Conservation (phyloP, 2,888 invertebrate species). For the Cerastis leucographa region DNA sequence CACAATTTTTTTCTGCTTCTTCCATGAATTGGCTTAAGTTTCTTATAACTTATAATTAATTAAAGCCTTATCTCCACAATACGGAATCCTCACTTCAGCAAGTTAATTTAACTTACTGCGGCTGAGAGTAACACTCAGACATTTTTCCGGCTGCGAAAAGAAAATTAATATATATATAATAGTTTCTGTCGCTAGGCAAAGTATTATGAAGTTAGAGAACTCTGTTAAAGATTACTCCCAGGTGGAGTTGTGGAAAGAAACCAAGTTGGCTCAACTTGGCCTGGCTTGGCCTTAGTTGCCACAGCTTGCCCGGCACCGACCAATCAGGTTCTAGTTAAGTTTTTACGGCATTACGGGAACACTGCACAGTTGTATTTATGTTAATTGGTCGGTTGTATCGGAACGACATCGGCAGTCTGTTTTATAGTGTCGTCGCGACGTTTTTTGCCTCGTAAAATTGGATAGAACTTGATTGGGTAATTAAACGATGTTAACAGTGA, state of each 20-base stretch:
- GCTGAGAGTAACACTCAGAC: slow-evolving; percentile 71
- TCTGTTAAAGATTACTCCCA: slow-evolving; percentile 79
- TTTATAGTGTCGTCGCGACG: slow-evolving; percentile 37
- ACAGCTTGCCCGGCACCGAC: slow-evolving; percentile 48
- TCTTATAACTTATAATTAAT: slow-evolving; percentile 37
- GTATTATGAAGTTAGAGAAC: slow-evolving; percentile 79
- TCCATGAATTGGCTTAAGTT: slow-evolving; percentile 6
- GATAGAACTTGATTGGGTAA: slow-evolving; percentile 39
- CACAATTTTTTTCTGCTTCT: neutral
- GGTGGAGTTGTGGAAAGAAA: slow-evolving; percentile 67
- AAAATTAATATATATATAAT: too few relatives aligned
- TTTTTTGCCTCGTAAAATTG: slow-evolving; percentile 49
- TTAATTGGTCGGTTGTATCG: slow-evolving; percentile 52
- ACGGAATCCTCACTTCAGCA: slow-evolving; percentile 63
- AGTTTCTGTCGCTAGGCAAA: slow-evolving; percentile 76
- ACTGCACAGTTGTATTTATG: slow-evolving; percentile 50
- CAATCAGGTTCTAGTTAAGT: slow-evolving; percentile 64
- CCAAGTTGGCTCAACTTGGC: slow-evolving; percentile 58
- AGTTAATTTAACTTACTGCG: slow-evolving; percentile 67
- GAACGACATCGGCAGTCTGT: slow-evolving; percentile 25
- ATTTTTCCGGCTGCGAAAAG: slow-evolving; percentile 78
- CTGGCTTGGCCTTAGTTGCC: slow-evolving; percentile 42
- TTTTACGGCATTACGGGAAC: slow-evolving; percentile 40
- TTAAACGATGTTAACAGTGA: slow-evolving; percentile 44
- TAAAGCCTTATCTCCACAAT: slow-evolving; percentile 40